Percentiles rank a stretch among this genome's conserved stretches.
These are phyloP conservation scores for Stichodactyla mertensii DNA, from an alignment of 64 coral and sea anemone genomes.

Conservation along the genomic window DNA sequence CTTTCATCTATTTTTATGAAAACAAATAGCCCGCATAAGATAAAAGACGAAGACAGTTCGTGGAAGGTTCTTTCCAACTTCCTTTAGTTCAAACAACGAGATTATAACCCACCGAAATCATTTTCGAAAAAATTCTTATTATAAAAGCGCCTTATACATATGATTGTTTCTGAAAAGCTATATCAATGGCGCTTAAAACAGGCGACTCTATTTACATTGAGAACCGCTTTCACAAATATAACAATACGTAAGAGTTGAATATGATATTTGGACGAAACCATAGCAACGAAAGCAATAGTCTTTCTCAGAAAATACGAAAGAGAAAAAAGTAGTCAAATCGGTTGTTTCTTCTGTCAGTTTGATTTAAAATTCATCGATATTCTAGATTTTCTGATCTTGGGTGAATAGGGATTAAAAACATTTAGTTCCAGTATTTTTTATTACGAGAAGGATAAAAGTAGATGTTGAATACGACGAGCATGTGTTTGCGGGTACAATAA, in stretches of 20 bases:
- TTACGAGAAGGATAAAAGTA: no score
- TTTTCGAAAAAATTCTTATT: neutral
- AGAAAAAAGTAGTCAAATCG: neutral
- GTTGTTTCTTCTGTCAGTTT: neutral
- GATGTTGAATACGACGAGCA: no score
- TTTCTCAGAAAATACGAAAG: neutral
- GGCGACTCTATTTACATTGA: neutral
- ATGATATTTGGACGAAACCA: neutral
- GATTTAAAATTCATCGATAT: neutral
- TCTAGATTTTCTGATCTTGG: no score
- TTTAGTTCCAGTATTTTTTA: no score
- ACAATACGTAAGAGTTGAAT: neutral
- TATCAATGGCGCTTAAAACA: neutral
- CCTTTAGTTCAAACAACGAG: neutral
- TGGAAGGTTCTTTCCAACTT: neutral
- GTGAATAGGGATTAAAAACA: no score
- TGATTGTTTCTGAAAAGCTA: slow-evolving; percentile 1
- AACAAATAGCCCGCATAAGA: neutral
- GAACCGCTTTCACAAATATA: neutral
- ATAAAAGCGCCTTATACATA: neutral
- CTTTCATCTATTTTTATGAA: neutral
- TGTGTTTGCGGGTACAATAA: no score
- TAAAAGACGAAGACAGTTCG: neutral
- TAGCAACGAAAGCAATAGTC: neutral
- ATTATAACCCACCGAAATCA: neutral